phyloP scores from a whole-genome alignment of 2,888 invertebrate species.

The Eremobia ochroleuca region DNA sequence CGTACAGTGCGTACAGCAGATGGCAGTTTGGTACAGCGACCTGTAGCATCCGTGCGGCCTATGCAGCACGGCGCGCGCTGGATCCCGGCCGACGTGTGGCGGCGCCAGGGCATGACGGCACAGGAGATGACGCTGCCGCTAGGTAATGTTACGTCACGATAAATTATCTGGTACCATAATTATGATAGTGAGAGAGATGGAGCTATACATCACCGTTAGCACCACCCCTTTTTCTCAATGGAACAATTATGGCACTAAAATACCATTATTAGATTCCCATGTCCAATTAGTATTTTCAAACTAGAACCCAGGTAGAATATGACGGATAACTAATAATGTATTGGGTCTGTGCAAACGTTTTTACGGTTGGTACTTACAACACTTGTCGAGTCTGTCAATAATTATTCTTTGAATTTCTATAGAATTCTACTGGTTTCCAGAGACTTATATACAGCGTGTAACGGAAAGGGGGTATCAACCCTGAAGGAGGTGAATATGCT shows the following conservation, averaged over 20 bases:
- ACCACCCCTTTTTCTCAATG: neutral
- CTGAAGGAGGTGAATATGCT: no score
- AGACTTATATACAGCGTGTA: no score
- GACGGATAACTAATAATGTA: neutral
- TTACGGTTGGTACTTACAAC: no score
- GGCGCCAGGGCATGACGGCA: conserved; percentile 98
- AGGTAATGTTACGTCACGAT: conserved; percentile 84
- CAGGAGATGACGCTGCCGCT: conserved; percentile 98
- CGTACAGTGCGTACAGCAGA: conserved; percentile 93
- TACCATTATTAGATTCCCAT: neutral
- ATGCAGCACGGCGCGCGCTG: conserved; percentile 95
- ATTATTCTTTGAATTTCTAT: no score
- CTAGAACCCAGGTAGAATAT: neutral
- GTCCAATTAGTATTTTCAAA: neutral
- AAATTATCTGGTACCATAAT: neutral
- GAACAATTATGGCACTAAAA: neutral
- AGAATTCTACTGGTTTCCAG: no score
- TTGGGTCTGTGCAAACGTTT: no score
- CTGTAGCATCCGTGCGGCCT: conserved; percentile 94
- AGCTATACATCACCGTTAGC: neutral
- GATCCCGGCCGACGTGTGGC: conserved; percentile 98
- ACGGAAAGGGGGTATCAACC: no score
- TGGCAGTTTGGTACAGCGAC: conserved; percentile 92
- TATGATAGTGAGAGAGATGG: neutral
- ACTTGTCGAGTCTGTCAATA: no score